A percentile compares a stretch with the other conserved stretches of the same genome.
These are phyloP conservation scores for Leptopilina syphax DNA, from an alignment of 2,888 invertebrate species.

Conservation along the genomic window DNA sequence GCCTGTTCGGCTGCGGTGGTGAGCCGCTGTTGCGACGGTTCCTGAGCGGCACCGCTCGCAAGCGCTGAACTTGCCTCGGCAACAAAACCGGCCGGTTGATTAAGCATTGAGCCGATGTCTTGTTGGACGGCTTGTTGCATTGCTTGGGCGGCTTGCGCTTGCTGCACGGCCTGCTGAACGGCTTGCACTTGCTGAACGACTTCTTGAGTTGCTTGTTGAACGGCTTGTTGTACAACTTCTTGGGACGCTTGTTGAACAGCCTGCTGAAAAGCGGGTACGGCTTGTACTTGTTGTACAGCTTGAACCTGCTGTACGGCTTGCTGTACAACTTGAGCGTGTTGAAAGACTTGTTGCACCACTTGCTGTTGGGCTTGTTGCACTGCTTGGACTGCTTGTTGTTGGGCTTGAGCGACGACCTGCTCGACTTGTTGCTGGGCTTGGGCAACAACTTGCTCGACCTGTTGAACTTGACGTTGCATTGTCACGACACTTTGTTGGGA, in stretches of 20 bases:
- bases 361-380: constrained; percentile 75
- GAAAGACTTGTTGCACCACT: constrained; percentile 74
- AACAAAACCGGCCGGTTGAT: constrained; percentile 73
- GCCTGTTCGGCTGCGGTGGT: constrained; percentile 74
- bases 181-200: constrained; percentile 74
- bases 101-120: constrained; percentile 73
- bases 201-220: constrained; percentile 73
- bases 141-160: constrained; percentile 74
- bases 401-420: constrained; percentile 74
- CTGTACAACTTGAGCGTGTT: constrained; percentile 74
- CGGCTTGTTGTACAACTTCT: constrained; percentile 65
- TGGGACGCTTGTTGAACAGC: constrained; percentile 72
- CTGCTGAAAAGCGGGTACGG: constrained; percentile 71
- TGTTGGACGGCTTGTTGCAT: constrained; percentile 76
- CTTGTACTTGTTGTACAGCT: constrained; percentile 72
- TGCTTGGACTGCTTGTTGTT: constrained; percentile 74
- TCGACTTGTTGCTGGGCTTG: constrained; percentile 75
- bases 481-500: constrained; percentile 69
- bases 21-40: constrained; percentile 72
- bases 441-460: constrained; percentile 74
- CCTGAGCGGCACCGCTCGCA: constrained; percentile 73
- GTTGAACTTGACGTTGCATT: constrained; percentile 72
- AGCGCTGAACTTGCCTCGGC: constrained; percentile 73
- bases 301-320: constrained; percentile 75
- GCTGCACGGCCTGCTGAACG: constrained; percentile 74